A percentile compares a stretch with the other conserved stretches of the same genome.
These are phyloP conservation scores for Schizaphis graminum DNA, from an alignment of 2,888 invertebrate genomes.

Conservation along the genomic window DNA sequence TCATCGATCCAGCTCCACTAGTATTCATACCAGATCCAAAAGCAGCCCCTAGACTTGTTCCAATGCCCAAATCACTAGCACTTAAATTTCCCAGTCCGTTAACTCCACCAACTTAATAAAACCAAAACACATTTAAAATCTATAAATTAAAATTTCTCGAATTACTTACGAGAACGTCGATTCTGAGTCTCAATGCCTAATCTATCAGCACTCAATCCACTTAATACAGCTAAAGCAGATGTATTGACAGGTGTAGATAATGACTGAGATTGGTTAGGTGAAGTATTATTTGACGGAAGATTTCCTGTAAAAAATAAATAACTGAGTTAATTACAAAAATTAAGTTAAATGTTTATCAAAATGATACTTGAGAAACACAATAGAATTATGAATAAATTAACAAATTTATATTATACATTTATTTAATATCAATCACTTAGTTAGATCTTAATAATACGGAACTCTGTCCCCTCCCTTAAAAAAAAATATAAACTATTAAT, in stretches of 20 bases:
- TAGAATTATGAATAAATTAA: background rate
- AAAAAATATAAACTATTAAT: background rate
- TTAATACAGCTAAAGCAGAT: slow-evolving; percentile 72
- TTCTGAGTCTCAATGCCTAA: slow-evolving; percentile 70
- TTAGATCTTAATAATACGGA: background rate
- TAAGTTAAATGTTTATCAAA: slow-evolving; percentile 13
- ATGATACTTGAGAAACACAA: background rate
- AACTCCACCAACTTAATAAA: slow-evolving; percentile 57
- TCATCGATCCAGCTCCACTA: slow-evolving; percentile 51
- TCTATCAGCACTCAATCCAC: slow-evolving; percentile 61
- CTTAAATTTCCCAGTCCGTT: slow-evolving; percentile 57
- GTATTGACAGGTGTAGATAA: slow-evolving; percentile 72
- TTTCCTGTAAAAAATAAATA: slow-evolving; percentile 68
- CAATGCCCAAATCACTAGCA: slow-evolving; percentile 60
- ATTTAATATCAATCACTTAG: no score
- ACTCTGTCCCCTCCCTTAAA: background rate
- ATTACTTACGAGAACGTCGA: slow-evolving; percentile 57
- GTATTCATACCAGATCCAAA: slow-evolving; percentile 57
- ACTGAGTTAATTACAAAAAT: background rate
- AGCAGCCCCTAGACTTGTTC: slow-evolving; percentile 48
- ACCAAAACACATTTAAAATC: slow-evolving; percentile 3
- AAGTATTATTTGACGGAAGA: slow-evolving; percentile 68
- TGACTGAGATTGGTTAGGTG: slow-evolving; percentile 69
- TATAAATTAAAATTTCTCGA: slow-evolving; percentile 3
- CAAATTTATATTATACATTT: background rate